These are phyloP conservation scores for Simalia tracyae DNA, from an alignment of 2,797 vertebrate genomes.

Conservation along the genomic window DNA sequence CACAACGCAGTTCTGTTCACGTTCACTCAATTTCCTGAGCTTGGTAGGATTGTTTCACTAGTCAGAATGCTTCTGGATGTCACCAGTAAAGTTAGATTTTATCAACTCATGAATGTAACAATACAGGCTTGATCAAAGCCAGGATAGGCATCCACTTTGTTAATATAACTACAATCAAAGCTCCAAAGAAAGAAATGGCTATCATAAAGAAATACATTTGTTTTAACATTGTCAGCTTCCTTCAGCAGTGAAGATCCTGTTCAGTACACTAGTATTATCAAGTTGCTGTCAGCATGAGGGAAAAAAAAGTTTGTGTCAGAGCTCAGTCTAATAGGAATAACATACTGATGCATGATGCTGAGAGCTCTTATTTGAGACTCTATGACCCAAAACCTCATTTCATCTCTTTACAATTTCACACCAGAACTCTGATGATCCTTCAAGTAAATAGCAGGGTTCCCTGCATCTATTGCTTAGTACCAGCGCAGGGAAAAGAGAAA, in stretches of 20 bases:
- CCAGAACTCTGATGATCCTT: neutral
- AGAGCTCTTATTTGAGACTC: neutral
- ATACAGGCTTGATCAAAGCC: neutral
- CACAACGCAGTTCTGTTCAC: neutral
- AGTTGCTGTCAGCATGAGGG: neutral
- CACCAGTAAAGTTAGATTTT: neutral
- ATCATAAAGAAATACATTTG: neutral
- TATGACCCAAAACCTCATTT: neutral
- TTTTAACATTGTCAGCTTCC: neutral
- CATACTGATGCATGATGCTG: neutral
- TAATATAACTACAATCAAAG: neutral
- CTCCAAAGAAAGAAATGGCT: neutral
- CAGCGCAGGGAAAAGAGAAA: neutral
- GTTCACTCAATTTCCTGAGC: neutral
- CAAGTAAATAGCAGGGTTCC: neutral
- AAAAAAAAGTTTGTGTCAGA: neutral
- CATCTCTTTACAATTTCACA: neutral
- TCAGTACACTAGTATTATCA: neutral
- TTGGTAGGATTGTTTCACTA: neutral
- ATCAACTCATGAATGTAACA: neutral
- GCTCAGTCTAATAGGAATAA: neutral
- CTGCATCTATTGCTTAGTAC: neutral
- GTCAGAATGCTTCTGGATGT: neutral
- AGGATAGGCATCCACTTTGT: neutral
- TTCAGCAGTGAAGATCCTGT: neutral